Evolutionary conservation across 2,888 invertebrate genomes (phyloP).

Genomic region (Cephus rjabovi): DNA sequence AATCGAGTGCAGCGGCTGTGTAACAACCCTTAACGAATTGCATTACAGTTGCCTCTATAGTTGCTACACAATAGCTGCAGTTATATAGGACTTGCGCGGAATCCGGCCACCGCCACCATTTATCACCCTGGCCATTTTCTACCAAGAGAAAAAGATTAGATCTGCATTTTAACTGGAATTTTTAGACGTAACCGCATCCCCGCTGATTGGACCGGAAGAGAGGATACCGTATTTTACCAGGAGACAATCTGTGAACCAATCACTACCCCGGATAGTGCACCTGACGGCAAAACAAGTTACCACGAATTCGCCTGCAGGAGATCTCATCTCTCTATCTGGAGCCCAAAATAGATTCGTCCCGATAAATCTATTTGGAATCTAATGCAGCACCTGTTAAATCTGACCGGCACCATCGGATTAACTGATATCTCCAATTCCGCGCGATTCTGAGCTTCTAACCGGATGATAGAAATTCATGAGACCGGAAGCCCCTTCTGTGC

Average conservation of each 20-base stretch:
- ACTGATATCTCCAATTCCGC: background rate
- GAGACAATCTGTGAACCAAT: conserved; percentile 46
- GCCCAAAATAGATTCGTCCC: background rate
- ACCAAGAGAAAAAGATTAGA: conserved; percentile 29
- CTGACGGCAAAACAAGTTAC: conserved; percentile 42
- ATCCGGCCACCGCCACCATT: background rate
- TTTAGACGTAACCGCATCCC: conserved; percentile 19
- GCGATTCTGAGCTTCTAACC: background rate
- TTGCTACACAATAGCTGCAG: background rate
- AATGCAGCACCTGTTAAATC: background rate
- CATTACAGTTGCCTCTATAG: background rate
- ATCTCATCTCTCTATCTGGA: background rate
- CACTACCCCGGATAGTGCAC: conserved; percentile 38
- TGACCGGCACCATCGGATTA: background rate
- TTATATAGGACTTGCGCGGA: background rate
- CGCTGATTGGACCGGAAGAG: conserved; percentile 3
- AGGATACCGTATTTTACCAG: conserved; percentile 12
- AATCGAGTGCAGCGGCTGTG: background rate
- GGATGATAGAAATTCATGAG: background rate
- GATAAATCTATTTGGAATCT: background rate
- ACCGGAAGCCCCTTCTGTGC: background rate
- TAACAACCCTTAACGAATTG: background rate
- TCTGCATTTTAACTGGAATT: conserved; percentile 53
- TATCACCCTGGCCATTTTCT: background rate
- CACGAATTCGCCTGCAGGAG: conserved; percentile 29